Conservation (phyloP, 2,888 invertebrate species). For the Venustoraphidia nigricollis region DNA sequence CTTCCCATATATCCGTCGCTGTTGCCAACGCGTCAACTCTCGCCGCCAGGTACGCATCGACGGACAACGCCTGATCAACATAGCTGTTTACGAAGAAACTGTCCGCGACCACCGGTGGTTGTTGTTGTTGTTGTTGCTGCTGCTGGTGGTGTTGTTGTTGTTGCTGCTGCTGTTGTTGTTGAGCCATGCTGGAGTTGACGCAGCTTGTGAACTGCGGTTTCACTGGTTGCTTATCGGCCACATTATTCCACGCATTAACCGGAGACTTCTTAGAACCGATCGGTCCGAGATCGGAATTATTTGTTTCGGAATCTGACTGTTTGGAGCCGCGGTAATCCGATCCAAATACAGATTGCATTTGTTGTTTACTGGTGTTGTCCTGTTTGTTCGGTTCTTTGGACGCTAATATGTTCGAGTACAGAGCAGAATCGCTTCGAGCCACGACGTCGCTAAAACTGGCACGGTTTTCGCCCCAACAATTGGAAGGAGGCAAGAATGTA, state of each 20-base stretch:
- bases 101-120: constrained; percentile 14
- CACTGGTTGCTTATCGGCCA: not conserved
- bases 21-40: constrained; percentile 2
- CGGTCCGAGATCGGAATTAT: constrained; percentile 26
- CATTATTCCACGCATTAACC: constrained; percentile 15
- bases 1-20: not conserved
- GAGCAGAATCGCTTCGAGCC: constrained; percentile 31
- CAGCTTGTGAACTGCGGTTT: not conserved
- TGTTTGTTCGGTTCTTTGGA: constrained; percentile 14
- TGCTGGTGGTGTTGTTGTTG: constrained; percentile 1
- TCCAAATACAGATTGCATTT: not conserved
- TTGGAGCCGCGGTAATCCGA: not conserved
- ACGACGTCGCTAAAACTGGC: constrained; percentile 45
- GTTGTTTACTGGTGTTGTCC: constrained; percentile 8
- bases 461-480: constrained; percentile 35
- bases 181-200: not conserved
- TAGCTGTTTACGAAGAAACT: constrained; percentile 20
- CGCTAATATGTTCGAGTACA: constrained; percentile 16
- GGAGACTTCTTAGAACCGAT: constrained; percentile 27
- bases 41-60: constrained; percentile 13
- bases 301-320: constrained; percentile 12
- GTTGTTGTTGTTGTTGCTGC: constrained; percentile 3
- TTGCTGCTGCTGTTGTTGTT: not conserved
- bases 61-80: constrained; percentile 13
- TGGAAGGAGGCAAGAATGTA: constrained; percentile 22